Percentiles rank a stretch among this genome's conserved stretches.
Evolutionary conservation across 2,888 invertebrate species (phyloP).

Genomic region (Beris morrisii): DNA sequence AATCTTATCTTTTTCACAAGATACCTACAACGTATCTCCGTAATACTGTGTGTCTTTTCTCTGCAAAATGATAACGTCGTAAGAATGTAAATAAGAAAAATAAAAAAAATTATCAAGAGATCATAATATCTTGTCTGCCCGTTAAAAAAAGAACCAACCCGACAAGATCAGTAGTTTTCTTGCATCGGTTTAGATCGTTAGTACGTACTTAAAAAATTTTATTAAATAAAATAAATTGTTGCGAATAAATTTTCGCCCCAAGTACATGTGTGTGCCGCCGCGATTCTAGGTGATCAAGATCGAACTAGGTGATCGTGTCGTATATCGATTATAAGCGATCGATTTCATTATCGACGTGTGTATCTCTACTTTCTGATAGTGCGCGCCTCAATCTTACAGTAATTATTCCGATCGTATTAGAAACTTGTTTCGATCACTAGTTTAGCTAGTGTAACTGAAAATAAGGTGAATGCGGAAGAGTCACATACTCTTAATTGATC

Average conservation of each 20-base stretch:
- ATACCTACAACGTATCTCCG: too few species aligned
- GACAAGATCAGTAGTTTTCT: conserved; percentile 16
- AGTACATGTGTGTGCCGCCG: background rate
- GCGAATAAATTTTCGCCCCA: too few species aligned
- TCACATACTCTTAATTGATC: conserved; percentile 2
- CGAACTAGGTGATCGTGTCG: conserved; percentile 15
- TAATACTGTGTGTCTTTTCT: too few species aligned
- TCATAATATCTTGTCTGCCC: too few species aligned
- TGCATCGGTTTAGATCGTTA: conserved; percentile 8
- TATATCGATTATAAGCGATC: background rate
- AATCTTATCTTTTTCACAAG: too few species aligned
- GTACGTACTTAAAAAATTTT: background rate
- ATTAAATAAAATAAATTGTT: too few species aligned
- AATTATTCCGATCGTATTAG: background rate
- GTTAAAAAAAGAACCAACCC: background rate
- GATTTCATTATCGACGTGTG: background rate
- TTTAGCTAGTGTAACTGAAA: conserved; percentile 21
- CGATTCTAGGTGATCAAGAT: conserved; percentile 14
- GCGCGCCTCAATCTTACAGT: background rate
- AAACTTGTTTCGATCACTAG: conserved; percentile 9
- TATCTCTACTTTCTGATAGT: conserved; percentile 6
- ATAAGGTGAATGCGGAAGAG: conserved; percentile 27
- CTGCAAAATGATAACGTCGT: too few species aligned
- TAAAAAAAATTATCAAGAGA: too few species aligned
- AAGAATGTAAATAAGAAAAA: too few species aligned